A percentile compares a stretch with the other conserved stretches of the same genome.
Evolutionary conservation across 1,140 invertebrate genomes (phyloP).

Genomic region (Anastrepha ludens): DNA sequence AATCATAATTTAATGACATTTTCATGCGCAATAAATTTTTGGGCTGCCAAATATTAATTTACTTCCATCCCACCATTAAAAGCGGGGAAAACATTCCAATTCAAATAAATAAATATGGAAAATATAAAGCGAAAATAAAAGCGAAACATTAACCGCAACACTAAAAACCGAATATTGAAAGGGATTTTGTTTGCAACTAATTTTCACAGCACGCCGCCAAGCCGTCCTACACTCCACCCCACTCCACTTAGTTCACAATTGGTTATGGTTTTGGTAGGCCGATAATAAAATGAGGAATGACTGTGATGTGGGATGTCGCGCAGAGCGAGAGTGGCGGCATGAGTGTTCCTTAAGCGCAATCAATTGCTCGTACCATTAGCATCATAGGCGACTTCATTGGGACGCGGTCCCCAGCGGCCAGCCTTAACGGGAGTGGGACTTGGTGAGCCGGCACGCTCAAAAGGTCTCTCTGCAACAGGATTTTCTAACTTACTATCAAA

Average conservation of each 20-base stretch:
- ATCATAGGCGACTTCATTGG: conserved; percentile 81
- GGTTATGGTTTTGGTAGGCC: too few species aligned
- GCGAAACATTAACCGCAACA: conserved; percentile 4
- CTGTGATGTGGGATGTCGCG: too few species aligned
- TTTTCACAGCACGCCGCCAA: conserved; percentile 16
- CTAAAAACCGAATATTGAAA: not conserved
- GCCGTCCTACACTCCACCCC: not conserved
- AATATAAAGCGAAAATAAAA: not conserved
- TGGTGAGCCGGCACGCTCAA: conserved; percentile 76
- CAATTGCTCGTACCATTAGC: conserved; percentile 78
- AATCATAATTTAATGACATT: conserved; percentile 16
- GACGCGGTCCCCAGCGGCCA: conserved; percentile 79
- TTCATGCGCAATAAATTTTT: conserved; percentile 43
- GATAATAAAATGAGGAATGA: too few species aligned
- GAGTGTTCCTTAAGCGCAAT: not conserved
- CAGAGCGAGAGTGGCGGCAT: not conserved
- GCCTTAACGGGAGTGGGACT: conserved; percentile 81
- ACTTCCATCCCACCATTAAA: not conserved
- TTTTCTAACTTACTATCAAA: conserved; percentile 76
- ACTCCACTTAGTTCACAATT: too few species aligned
- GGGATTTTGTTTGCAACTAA: conserved; percentile 33
- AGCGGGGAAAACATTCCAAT: not conserved
- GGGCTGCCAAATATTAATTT: not conserved
- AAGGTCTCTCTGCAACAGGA: conserved; percentile 64
- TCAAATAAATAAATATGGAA: not conserved